Evolutionary conservation across 2,797 vertebrate genomes (phyloP).

Genomic region (Momotus momota): DNA sequence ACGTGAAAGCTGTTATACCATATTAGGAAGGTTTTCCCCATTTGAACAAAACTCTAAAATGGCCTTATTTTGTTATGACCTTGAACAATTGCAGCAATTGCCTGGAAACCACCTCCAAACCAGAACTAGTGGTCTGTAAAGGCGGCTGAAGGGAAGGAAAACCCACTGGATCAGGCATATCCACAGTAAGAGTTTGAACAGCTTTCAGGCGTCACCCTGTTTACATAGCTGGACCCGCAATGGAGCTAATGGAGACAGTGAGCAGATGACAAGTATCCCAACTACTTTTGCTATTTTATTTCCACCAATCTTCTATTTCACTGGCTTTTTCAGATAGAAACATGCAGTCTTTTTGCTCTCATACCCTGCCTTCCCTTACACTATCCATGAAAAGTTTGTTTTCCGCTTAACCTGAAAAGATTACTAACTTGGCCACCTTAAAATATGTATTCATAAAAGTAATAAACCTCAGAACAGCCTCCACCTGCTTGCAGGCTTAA

Average conservation of each 20-base stretch:
- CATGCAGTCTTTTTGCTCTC: fast-evolving
- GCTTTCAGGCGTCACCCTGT: background rate
- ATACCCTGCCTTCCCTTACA: fast-evolving
- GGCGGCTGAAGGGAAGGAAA: background rate
- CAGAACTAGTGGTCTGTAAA: background rate
- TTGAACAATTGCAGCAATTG: background rate
- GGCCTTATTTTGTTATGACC: background rate
- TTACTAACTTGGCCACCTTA: background rate
- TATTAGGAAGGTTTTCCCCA: background rate
- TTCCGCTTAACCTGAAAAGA: background rate
- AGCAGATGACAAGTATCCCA: background rate
- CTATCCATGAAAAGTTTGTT: background rate
- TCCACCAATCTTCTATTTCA: background rate
- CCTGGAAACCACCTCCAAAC: background rate
- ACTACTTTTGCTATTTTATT: background rate
- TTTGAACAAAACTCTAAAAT: background rate
- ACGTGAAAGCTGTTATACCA: background rate
- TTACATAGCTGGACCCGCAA: background rate
- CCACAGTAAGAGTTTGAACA: background rate
- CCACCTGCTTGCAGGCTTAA: background rate
- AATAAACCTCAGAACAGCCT: background rate
- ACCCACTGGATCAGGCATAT: background rate
- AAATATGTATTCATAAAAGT: background rate
- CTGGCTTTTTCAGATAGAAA: background rate
- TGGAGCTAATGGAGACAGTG: fast-evolving